phyloP scores from a whole-genome alignment of 2,888 invertebrate species.

The Gymnoscelis rufifasciata region DNA sequence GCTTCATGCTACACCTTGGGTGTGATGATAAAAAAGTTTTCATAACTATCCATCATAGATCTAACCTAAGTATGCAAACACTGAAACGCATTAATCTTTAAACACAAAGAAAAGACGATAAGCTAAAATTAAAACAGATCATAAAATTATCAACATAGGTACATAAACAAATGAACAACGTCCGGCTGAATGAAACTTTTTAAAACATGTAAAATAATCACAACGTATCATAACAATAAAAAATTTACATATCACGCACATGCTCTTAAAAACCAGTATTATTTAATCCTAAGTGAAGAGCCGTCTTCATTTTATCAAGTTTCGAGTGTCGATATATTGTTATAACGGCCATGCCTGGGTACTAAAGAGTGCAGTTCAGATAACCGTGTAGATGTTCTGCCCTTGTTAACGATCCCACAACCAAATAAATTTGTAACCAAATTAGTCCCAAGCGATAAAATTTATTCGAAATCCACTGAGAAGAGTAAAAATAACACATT shows the following conservation, averaged over 20 bases:
- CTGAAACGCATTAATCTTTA: too few species aligned
- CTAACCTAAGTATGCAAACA: too few species aligned
- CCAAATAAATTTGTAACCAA: constrained; percentile 80
- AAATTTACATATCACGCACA: constrained; percentile 57
- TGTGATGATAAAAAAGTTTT: too few species aligned
- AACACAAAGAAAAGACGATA: too few species aligned
- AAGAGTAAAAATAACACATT: constrained; percentile 79
- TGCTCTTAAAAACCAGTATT: constrained; percentile 64
- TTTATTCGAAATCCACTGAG: constrained; percentile 77
- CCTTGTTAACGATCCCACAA: constrained; percentile 76
- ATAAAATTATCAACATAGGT: neutral
- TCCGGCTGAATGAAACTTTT: constrained; percentile 43
- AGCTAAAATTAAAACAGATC: neutral
- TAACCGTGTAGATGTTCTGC: constrained; percentile 71
- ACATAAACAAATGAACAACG: neutral
- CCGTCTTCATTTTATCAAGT: constrained; percentile 76
- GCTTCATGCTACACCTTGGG: too few species aligned
- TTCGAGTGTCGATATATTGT: constrained; percentile 74
- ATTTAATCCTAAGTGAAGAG: constrained; percentile 74
- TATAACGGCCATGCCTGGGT: constrained; percentile 66
- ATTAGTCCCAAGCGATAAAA: constrained; percentile 78
- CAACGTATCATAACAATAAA: constrained; percentile 60
- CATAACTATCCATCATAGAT: too few species aligned
- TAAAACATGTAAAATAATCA: constrained; percentile 51
- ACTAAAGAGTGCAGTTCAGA: constrained; percentile 72